Base-by-base conservation (phyloP, 92 coral and sea anemone species). In the Parazoanthus swiftii region DNA sequence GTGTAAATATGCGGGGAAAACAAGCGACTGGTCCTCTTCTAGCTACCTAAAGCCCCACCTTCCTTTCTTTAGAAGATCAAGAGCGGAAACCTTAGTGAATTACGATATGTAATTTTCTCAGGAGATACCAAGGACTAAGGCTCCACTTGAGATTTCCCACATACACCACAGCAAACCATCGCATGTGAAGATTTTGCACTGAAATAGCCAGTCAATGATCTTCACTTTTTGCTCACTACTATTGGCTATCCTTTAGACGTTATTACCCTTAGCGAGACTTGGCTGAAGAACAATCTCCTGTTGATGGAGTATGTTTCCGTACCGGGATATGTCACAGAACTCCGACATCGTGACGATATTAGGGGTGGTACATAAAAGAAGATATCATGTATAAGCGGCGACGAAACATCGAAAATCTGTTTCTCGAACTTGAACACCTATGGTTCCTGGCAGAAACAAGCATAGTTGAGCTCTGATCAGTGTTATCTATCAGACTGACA, bases 161-260 rank as follows among this genome's bases (percentile, higher is more conserved):
- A 39, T 42, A 76, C 25, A 20, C 54, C 56, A 42, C 48, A 43
- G 54, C 80, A 76, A 76, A 76, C 80, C 80, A 9, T 76, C 80
- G 5, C 89, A 85, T 65, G 72, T 89, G 44, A 89, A 88, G 84
- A 88, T 80, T 63, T 68, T 89, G 86, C 89, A 85, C 20, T 33
- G 51, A n/a, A 88, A 88, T 38, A 88, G 80, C 46, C 88, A 84
- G 81, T 81, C 88, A 51, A 89, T 89, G 88, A 85, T 26, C 25
- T 86, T 77, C 1, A 77, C 85, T 54, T 89, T 29, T 67, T 85
- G 68, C 85, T 77, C 29, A 66, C 89, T 70, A 54, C 63, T 39
- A 29, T 16, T 14, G 2, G 48, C n/a, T 86, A 86, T 29, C 74
- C 89, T 2, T 37, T 86, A 63, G 89, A 86, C 29, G 18, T 86